Percentiles rank a stretch among this genome's conserved stretches.
Evolutionary conservation across 2,888 invertebrate genomes (phyloP).

Genomic region (Trichogramma dendrolimi): DNA sequence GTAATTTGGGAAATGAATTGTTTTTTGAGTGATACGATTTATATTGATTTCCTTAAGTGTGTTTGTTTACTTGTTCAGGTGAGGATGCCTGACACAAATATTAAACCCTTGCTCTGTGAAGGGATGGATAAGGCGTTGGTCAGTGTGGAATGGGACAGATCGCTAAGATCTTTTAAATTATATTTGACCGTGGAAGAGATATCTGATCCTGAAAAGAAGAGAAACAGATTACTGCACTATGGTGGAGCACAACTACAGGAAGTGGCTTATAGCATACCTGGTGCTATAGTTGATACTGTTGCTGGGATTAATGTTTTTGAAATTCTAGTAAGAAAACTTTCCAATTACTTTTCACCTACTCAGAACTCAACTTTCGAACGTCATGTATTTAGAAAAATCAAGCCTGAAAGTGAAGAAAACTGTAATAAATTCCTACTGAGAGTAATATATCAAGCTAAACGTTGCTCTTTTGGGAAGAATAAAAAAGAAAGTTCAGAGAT

Average conservation of each 20-base stretch:
- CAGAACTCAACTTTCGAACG: too few species aligned
- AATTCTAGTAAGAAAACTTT: constrained; percentile 18
- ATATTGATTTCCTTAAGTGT: too few species aligned
- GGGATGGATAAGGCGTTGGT: not conserved
- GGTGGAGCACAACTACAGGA: constrained; percentile 9
- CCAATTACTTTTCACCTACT: too few species aligned
- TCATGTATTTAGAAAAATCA: too few species aligned
- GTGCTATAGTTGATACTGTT: not conserved
- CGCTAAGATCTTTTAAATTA: not conserved
- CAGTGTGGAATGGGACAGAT: not conserved
- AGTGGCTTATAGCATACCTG: constrained; percentile 11
- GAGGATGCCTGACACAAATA: not conserved
- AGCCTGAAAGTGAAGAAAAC: too few species aligned
- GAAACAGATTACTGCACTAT: not conserved
- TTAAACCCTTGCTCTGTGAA: not conserved
- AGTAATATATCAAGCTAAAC: too few species aligned
- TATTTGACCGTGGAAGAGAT: not conserved
- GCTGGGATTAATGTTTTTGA: constrained; percentile 30
- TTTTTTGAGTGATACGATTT: too few species aligned
- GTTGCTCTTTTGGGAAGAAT: too few species aligned
- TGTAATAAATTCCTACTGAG: too few species aligned
- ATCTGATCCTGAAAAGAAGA: not conserved
- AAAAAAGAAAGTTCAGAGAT: too few species aligned
- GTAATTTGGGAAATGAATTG: too few species aligned
- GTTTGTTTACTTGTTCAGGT: too few species aligned